Evolutionary conservation across 2,888 invertebrate species (phyloP).

Genomic region (Yponomeuta evonymella): DNA sequence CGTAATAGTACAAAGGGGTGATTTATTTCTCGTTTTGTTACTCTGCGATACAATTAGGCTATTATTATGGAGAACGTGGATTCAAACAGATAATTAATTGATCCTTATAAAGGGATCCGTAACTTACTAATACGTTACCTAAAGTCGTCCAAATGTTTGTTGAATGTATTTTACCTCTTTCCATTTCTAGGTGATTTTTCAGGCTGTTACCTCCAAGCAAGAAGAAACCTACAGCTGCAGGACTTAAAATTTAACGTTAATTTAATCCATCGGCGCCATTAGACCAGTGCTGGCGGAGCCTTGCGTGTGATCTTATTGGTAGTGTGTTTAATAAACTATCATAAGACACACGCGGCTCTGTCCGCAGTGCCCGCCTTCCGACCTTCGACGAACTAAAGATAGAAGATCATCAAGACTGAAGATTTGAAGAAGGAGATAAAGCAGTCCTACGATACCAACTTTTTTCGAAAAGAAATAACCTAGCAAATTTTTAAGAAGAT

Average conservation of each 20-base stretch:
- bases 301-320: constrained; percentile 76
- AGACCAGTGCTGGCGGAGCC: constrained; percentile 40
- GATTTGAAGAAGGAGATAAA: background rate
- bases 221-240: background rate
- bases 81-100: too few species aligned
- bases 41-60: background rate
- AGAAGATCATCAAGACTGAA: background rate
- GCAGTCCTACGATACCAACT: too few species aligned
- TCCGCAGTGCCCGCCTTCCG: constrained; percentile 21
- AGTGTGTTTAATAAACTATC: constrained; percentile 73
- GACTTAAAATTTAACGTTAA: background rate
- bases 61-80: background rate
- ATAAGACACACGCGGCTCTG: constrained; percentile 77
- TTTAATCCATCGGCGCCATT: background rate
- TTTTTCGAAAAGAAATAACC: too few species aligned
- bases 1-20: background rate
- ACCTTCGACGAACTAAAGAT: background rate
- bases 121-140: too few species aligned
- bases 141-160: too few species aligned
- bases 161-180: too few species aligned
- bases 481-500: too few species aligned
- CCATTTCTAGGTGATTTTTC: background rate
- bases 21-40: background rate
- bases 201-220: background rate
- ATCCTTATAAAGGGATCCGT: too few species aligned